Percentiles rank a stretch among this genome's conserved stretches.
Conservation (phyloP, 2,113 vertebrate species). For the Alethe diademata region DNA sequence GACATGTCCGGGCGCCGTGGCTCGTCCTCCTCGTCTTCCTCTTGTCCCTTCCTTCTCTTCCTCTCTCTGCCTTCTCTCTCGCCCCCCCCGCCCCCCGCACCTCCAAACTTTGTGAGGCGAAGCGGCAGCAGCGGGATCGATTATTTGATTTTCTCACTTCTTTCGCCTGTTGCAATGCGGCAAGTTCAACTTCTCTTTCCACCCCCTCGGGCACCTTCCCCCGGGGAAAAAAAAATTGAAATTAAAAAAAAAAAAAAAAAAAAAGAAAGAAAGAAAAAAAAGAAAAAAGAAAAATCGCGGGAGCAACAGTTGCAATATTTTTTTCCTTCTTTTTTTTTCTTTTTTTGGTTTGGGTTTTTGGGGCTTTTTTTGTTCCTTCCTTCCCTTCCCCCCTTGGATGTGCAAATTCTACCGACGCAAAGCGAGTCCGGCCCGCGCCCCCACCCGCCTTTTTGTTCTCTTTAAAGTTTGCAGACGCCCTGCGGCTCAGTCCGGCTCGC, state of each 20-base stretch:
- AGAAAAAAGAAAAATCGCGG: background rate
- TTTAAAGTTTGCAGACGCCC: conserved; percentile 75
- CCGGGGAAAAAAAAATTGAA: background rate
- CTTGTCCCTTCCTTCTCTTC: conserved; percentile 54
- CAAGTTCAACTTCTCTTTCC: conserved; percentile 72
- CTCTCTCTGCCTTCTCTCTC: conserved; percentile 23
- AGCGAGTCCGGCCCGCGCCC: conserved; percentile 17
- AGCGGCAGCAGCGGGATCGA: conserved; percentile 43
- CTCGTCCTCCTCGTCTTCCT: conserved; percentile 58
- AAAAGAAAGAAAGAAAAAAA: background rate
- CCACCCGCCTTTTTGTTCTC: conserved; percentile 64
- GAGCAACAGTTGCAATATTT: conserved; percentile 1
- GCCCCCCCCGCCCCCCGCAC: background rate
- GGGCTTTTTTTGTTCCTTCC: background rate
- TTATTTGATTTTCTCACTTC: conserved; percentile 59
- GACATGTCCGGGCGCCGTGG: conserved; percentile 85
- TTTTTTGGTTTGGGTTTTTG: background rate
- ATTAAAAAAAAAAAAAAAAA: background rate
- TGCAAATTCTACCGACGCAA: conserved; percentile 44
- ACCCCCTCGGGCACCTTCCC: conserved; percentile 48
- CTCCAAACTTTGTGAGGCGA: conserved; percentile 41
- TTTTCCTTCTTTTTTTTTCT: background rate
- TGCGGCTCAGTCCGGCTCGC: conserved; percentile 63
- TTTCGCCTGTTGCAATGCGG: conserved; percentile 97
- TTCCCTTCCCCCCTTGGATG: background rate